phyloP scores from a whole-genome alignment of 2,888 invertebrate species.

The Chesias legatella region DNA sequence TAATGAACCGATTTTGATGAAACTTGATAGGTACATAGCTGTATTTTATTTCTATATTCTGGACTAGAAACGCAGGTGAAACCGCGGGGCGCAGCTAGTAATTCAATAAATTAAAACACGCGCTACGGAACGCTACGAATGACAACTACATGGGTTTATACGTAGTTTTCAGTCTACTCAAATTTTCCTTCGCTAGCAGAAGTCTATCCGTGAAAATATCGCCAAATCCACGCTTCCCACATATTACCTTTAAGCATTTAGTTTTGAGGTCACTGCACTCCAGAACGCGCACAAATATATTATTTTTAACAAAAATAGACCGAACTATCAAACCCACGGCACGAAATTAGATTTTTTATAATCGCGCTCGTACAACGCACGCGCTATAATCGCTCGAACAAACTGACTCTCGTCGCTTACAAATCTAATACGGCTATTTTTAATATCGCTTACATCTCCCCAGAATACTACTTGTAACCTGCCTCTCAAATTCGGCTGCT shows the following conservation, averaged over 20 bases:
- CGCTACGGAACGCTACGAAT: slow-evolving; percentile 6
- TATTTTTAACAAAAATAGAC: slow-evolving; percentile 56
- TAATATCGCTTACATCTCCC: slow-evolving; percentile 20
- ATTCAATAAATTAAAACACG: too few relatives aligned
- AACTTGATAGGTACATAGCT: too few relatives aligned
- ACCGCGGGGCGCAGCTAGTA: too few relatives aligned
- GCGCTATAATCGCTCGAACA: slow-evolving; percentile 51
- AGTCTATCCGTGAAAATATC: slow-evolving; percentile 8
- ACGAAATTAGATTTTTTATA: slow-evolving; percentile 41
- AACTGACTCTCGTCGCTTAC: slow-evolving; percentile 38
- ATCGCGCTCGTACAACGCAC: slow-evolving; percentile 35
- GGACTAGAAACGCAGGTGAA: too few relatives aligned
- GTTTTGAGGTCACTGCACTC: slow-evolving; percentile 66
- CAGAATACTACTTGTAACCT: slow-evolving; percentile 1
- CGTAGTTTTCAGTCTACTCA: slow-evolving; percentile 9
- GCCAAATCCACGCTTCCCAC: slow-evolving; percentile 29
- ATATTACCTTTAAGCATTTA: slow-evolving; percentile 28
- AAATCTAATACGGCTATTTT: slow-evolving; percentile 44
- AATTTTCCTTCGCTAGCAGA: slow-evolving; percentile 11
- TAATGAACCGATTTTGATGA: too few relatives aligned
- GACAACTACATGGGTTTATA: not conserved
- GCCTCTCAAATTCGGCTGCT: slow-evolving; percentile 17
- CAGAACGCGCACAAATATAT: slow-evolving; percentile 38
- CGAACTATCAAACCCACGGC: slow-evolving; percentile 40
- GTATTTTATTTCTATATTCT: too few relatives aligned